Evolutionary conservation across 2,797 vertebrate species (phyloP).

Genomic region (Eurystomus glaucurus): DNA sequence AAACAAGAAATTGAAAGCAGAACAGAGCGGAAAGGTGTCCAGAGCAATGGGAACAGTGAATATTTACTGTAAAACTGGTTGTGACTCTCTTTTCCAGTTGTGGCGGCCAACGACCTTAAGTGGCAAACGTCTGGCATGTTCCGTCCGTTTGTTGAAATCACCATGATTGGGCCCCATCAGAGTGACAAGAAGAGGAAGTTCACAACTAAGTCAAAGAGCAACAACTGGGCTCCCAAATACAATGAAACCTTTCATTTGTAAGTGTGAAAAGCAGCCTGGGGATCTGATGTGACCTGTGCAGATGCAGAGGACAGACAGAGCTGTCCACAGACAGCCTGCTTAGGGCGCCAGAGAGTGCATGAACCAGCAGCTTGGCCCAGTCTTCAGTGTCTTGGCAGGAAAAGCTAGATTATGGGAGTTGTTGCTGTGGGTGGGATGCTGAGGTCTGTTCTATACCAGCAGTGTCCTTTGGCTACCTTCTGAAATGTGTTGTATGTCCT

Average conservation of each 20-base stretch:
- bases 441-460: background rate
- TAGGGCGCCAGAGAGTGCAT: background rate
- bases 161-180: constrained; percentile 96
- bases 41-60: background rate
- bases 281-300: background rate
- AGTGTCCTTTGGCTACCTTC: background rate
- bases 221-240: constrained; percentile 98
- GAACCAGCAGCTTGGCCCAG: background rate
- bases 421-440: background rate
- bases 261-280: constrained; percentile 77
- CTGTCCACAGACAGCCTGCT: background rate
- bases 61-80: background rate
- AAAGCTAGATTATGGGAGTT: background rate
- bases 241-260: constrained; percentile 98
- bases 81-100: constrained; percentile 83
- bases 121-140: constrained; percentile 99
- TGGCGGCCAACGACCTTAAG: constrained; percentile 94
- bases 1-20: background rate
- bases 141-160: constrained; percentile 95
- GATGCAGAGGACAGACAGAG: background rate
- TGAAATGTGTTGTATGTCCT: background rate
- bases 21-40: background rate
- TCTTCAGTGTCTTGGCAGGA: background rate
- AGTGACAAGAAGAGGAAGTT: constrained; percentile 97
- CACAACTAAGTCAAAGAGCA: constrained; percentile 98